phyloP scores from a whole-genome alignment of 2,888 invertebrate genomes.

The Sericinus montela region DNA sequence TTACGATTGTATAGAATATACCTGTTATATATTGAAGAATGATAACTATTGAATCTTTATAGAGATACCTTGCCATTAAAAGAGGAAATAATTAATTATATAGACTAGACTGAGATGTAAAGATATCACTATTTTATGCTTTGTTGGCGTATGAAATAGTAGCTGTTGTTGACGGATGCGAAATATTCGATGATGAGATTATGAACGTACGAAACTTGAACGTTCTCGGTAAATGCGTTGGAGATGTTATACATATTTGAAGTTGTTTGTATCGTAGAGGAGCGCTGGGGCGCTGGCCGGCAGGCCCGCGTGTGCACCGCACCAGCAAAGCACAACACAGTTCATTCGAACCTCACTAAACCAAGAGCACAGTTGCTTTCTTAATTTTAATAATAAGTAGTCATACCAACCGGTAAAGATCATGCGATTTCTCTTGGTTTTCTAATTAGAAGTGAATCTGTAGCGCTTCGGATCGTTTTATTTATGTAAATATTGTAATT shows the following conservation, averaged over 20 bases:
- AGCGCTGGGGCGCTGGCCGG: conserved; percentile 48
- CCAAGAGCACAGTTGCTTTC: conserved; percentile 69
- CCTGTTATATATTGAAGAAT: conserved; percentile 74
- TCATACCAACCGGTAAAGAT: conserved; percentile 64
- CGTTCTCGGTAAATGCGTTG: conserved; percentile 62
- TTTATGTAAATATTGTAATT: conserved; percentile 75
- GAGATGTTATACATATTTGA: conserved; percentile 53
- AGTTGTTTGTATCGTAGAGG: conserved; percentile 59
- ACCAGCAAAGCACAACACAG: conserved; percentile 43
- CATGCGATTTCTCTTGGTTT: conserved; percentile 67
- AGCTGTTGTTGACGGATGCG: conserved; percentile 64
- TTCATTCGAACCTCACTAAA: conserved; percentile 55
- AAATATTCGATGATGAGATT: conserved; percentile 51
- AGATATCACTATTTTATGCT: conserved; percentile 79
- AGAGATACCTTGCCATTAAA: conserved; percentile 78
- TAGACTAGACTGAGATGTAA: conserved; percentile 79
- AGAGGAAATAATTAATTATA: conserved; percentile 66
- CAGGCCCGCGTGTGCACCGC: conserved; percentile 3
- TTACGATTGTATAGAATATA: conserved; percentile 71
- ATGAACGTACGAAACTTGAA: conserved; percentile 45
- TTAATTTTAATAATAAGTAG: conserved; percentile 74
- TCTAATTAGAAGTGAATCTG: conserved; percentile 72
- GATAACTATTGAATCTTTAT: conserved; percentile 77
- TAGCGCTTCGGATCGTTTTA: conserved; percentile 71
- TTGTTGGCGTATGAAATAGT: conserved; percentile 74